Conservation (phyloP, 2,797 vertebrate species). For the Emydoidea blandingii region DNA sequence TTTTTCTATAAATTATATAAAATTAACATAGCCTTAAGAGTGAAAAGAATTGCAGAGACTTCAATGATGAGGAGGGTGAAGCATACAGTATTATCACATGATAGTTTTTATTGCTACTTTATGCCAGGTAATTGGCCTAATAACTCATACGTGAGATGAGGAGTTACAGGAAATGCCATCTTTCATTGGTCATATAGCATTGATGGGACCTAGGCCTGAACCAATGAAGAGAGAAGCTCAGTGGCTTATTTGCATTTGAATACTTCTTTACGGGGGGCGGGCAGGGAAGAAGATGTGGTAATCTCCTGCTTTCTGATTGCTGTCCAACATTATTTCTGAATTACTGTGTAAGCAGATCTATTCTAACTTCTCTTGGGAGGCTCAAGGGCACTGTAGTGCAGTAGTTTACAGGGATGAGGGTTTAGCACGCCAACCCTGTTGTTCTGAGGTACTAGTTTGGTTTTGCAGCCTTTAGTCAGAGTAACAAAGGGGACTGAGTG, state of each 20-base stretch:
- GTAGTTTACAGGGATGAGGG: neutral
- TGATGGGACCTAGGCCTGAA: conserved; percentile 22
- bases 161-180: neutral
- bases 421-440: neutral
- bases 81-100: conserved; percentile 43
- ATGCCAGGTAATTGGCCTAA: conserved; percentile 21
- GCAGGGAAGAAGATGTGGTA: neutral
- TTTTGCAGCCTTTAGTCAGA: conserved; percentile 7
- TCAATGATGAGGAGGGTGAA: conserved; percentile 56
- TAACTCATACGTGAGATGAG: neutral
- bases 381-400: neutral
- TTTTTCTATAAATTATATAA: conserved; percentile 54
- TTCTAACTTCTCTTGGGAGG: conserved; percentile 3
- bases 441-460: neutral
- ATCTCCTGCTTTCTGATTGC: conserved; percentile 44
- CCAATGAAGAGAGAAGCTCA: conserved; percentile 20
- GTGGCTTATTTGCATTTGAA: conserved; percentile 52
- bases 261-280: neutral
- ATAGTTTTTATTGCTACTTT: conserved; percentile 66
- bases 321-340: conserved; percentile 53
- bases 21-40: conserved; percentile 58
- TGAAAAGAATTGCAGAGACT: conserved; percentile 35
- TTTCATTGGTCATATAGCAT: conserved; percentile 8
- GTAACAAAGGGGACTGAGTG: neutral
- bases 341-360: conserved; percentile 28